Evolutionary conservation across 2,797 vertebrate genomes (phyloP).

Genomic region (Labroides dimidiatus): DNA sequence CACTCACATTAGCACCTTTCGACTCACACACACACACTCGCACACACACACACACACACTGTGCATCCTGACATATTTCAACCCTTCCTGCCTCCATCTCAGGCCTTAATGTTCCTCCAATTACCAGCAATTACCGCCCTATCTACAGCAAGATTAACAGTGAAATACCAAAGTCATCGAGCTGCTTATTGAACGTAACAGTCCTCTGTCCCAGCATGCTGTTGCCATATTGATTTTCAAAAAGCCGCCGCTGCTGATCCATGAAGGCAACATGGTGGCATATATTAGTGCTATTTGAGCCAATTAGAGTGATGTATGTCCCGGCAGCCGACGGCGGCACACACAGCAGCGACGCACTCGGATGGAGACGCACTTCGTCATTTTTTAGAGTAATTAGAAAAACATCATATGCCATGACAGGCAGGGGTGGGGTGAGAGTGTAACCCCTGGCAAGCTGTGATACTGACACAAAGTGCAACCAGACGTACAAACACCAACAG

Average conservation of each 20-base stretch:
- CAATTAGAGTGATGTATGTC: conserved; percentile 83
- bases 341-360: conserved; percentile 66
- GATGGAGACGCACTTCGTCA: conserved; percentile 62
- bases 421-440: conserved; percentile 33
- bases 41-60: conserved; percentile 6
- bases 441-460: conserved; percentile 53
- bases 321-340: conserved; percentile 39
- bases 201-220: conserved; percentile 51
- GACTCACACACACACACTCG: conserved; percentile 5
- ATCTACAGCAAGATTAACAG: conserved; percentile 60
- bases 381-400: conserved; percentile 84
- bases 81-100: conserved; percentile 49
- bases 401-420: conserved; percentile 65
- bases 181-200: conserved; percentile 64
- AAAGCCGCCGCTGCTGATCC: conserved; percentile 76
- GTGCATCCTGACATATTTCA: conserved; percentile 46
- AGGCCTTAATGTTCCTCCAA: conserved; percentile 57
- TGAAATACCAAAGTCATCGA: conserved; percentile 67
- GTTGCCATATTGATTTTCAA: conserved; percentile 77
- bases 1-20: not conserved
- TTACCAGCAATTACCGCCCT: conserved; percentile 70
- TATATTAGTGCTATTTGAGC: conserved; percentile 80
- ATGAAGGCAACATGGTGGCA: conserved; percentile 79
- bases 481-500: conserved; percentile 34
- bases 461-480: conserved; percentile 29